These are phyloP conservation scores for Simalia tracyae DNA, from an alignment of 2,797 vertebrate genomes.

Conservation along the genomic window DNA sequence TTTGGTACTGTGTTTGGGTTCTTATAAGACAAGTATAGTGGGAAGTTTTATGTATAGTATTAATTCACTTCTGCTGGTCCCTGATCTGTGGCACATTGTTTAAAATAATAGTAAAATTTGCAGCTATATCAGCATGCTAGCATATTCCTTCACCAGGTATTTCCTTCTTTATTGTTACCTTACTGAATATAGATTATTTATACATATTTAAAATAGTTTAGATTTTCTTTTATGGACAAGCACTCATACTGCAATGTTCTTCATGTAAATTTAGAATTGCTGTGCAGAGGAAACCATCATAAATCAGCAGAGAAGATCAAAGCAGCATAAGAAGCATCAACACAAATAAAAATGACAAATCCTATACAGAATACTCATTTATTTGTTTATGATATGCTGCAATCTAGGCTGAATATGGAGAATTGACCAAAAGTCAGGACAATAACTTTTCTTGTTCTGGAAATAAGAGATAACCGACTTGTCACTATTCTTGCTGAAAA, in stretches of 20 bases:
- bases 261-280: background rate
- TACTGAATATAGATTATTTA: background rate
- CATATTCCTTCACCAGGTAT: background rate
- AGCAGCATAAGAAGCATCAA: background rate
- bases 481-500: too few relatives aligned
- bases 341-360: background rate
- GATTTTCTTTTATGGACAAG: background rate
- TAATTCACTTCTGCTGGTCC: slow-evolving; percentile 35
- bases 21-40: slow-evolving; percentile 32
- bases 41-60: slow-evolving; percentile 32
- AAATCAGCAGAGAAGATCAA: background rate
- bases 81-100: slow-evolving; percentile 26
- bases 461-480: background rate
- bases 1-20: slow-evolving; percentile 40
- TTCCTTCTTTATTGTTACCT: background rate
- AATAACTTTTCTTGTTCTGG: background rate
- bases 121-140: background rate
- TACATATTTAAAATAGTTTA: background rate
- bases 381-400: background rate
- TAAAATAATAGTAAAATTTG: background rate
- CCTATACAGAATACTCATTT: background rate
- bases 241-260: background rate
- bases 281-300: background rate
- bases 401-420: background rate
- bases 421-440: background rate